phyloP scores from a whole-genome alignment of 1,140 invertebrate genomes.

The Dermatophagoides farinae region DNA sequence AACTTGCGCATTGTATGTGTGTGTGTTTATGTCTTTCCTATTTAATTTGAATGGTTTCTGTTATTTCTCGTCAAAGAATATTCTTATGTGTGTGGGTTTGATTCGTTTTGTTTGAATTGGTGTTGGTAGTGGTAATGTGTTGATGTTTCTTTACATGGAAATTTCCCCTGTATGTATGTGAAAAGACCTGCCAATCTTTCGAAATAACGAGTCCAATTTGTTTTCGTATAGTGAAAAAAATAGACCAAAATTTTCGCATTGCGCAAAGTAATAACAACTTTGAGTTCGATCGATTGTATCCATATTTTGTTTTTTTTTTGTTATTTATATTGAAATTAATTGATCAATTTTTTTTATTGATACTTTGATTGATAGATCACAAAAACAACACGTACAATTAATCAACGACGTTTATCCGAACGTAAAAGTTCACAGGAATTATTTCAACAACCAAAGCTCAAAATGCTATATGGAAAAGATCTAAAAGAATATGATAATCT shows the following conservation, averaged over 20 bases:
- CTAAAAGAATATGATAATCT: slow-evolving; percentile 80
- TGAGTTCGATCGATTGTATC: not conserved
- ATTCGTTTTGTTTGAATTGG: not conserved
- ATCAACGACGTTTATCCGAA: slow-evolving; percentile 2
- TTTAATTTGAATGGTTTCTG: not conserved
- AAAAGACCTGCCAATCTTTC: too few relatives aligned
- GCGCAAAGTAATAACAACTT: not conserved
- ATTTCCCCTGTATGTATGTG: too few relatives aligned
- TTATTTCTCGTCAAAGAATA: not conserved
- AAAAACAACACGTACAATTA: slow-evolving; percentile 11
- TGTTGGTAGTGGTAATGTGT: not conserved
- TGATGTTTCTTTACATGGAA: not conserved
- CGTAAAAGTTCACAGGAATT: slow-evolving; percentile 4
- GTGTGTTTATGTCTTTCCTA: not conserved
- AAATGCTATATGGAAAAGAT: slow-evolving; percentile 73
- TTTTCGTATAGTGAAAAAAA: too few relatives aligned
- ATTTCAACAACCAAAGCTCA: not conserved
- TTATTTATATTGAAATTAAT: not conserved
- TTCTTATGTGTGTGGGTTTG: not conserved
- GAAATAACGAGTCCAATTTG: too few relatives aligned
- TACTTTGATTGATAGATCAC: slow-evolving; percentile 5
- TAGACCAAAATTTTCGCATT: too few relatives aligned
- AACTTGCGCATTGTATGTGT: not conserved
- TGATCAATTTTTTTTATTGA: not conserved
- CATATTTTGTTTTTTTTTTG: not conserved